Evolutionary conservation across 2,888 invertebrate species (phyloP), one percentile per base, ranked within the genome.

Genomic region (Selenia dentaria): DNA sequence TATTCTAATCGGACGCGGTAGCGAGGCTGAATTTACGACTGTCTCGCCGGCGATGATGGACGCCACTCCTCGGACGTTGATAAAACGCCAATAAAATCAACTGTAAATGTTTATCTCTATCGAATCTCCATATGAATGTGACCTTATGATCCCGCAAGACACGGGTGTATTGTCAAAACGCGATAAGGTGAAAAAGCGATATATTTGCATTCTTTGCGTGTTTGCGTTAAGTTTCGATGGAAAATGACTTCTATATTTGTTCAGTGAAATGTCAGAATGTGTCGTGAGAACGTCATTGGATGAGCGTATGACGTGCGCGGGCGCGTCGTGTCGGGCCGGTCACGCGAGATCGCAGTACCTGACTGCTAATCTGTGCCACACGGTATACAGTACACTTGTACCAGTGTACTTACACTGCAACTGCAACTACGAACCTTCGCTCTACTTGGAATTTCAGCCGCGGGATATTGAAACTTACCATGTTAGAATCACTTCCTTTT

Each of bases 191-290:
- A 54, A 58, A 57, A 61, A 63, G 58, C 62, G 54, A 74, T 74
- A 64, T 68, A 74, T 75, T 79, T 67, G 79, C 78, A 83, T 83
- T 79, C 77, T 69, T 75, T 48, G 64, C 70, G 64, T 77, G 62
- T 71, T 67, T 72, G 54, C n/a, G n/a, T n/a, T n/a, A 52, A 56
- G 64, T 69, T 68, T 64, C 76, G 81, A 76, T 74, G 71, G 66
- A 85, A 88, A 82, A 83, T 85, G 80, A 79, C 83, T 84, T 86
- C 78, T 83, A 84, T 85, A 80, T 84, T 83, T 84, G 85, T 75
- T 83, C 78, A 81, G 77, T 79, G 85, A 86, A 89, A 87, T 83
- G 86, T 86, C 87, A 89, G 79, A 89, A 83, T 80, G 67, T 83
- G 81, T 86, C 84, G 85, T 86, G 85, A 83, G 85, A 87, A 84